Conservation (phyloP, 2,888 invertebrate genomes). For the Ophonus ardosiacus region DNA sequence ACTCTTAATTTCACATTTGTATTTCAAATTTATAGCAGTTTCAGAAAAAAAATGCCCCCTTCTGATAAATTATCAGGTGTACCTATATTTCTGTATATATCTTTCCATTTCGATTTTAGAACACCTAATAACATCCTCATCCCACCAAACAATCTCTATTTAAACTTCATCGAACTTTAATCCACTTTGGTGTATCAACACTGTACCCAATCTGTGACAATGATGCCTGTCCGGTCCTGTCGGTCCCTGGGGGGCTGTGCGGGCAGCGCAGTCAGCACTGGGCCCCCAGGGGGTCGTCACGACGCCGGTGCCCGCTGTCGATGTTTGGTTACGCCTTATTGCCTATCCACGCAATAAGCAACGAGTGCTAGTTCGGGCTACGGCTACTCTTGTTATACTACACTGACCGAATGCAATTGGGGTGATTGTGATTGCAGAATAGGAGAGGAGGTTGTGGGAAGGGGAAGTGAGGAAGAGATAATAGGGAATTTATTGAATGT, state of each 20-base stretch:
- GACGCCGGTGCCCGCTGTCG: conserved; percentile 1
- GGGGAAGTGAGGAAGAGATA: not conserved
- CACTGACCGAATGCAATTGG: no score
- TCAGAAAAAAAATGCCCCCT: no score
- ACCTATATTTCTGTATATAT: no score
- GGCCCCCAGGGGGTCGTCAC: conserved; percentile 52
- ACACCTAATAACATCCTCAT: not conserved
- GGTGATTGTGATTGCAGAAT: not conserved
- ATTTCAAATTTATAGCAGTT: no score
- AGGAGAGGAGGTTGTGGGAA: not conserved
- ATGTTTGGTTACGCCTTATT: conserved; percentile 75
- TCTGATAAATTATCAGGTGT: no score
- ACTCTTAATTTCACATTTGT: no score
- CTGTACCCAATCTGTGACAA: not conserved
- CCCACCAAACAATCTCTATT: not conserved
- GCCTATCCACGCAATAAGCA: conserved; percentile 68
- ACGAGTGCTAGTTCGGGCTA: not conserved
- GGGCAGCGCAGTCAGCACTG: conserved; percentile 48
- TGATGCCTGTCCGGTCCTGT: conserved; percentile 6
- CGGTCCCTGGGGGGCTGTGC: conserved; percentile 14
- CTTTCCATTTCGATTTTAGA: no score
- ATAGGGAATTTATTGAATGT: no score
- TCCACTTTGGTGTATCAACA: not conserved
- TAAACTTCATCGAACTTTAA: not conserved
- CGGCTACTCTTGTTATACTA: not conserved